Base-by-base conservation (phyloP, 2,113 vertebrate species). In the Pipra filicauda region DNA sequence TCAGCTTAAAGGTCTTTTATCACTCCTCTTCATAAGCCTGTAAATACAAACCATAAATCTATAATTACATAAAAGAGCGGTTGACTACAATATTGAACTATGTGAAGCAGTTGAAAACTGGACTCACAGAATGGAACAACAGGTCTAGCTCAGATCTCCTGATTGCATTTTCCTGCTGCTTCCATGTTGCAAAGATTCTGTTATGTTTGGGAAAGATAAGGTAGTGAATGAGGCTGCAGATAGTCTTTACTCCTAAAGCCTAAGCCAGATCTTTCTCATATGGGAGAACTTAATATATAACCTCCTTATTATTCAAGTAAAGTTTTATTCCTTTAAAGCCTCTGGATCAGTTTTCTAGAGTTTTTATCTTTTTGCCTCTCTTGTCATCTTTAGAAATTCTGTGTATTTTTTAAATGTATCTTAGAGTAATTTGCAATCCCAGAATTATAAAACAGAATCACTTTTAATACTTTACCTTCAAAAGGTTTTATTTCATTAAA, bases 41-140 rank as follows among this genome's bases (percentile, higher is more conserved):
- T 94, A 93, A 96, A 96, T 65, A 57, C 70, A 93, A 85, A 85
- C 70, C 35, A 39, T 96, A 95, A 96, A 61, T 59, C 37, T 69
- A 12, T 89, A 96, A 93, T 85, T 94, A 73, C 49, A 82, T 62
- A 89, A 81, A 93, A 70, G 8, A 22, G 67, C 0, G 0, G 3
- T 69, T 79, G 46, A 66, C 44, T 76, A 33, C 28, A 79, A 7
- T 87, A 70, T 30, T 79, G 54, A 87, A 85, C 81, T 76, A 80
- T 27, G 9, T 69, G 67, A 89, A 28, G 20, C 44, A 69, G 89
- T 28, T 78, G 74, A 76, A 94, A 87, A 82, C 54, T 75, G 89
- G 58, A 75, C 18, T 23, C 16, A 51, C 17, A 66, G 64, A 80
- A 77, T 58, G 26, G 73, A 94, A 73, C 76, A 44, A 61, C 8